These are phyloP conservation scores for Nymphalis c-album DNA, from an alignment of 2,888 invertebrate genomes.

Conservation along the genomic window DNA sequence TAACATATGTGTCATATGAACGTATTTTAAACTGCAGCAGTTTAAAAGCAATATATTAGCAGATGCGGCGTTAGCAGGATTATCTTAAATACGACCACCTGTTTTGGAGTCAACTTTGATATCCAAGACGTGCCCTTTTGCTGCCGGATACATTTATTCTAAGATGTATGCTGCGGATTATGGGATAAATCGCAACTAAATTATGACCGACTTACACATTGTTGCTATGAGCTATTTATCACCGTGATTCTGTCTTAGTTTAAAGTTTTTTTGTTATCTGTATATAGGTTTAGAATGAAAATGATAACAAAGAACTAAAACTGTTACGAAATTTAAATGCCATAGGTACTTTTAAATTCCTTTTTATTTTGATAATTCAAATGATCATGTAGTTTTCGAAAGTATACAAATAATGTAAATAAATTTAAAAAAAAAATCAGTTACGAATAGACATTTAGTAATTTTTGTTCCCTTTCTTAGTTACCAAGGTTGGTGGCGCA, in stretches of 20 bases:
- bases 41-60: conserved; percentile 61
- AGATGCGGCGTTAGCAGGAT: conserved; percentile 70
- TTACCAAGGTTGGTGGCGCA: too few species aligned
- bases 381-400: too few species aligned
- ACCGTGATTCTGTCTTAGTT: not conserved
- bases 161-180: conserved; percentile 40
- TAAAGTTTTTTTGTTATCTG: not conserved
- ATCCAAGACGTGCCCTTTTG: conserved; percentile 56
- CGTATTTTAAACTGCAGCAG: conserved; percentile 59
- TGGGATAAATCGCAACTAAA: conserved; percentile 33
- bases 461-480: too few species aligned
- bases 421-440: too few species aligned
- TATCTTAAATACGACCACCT: conserved; percentile 76
- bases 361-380: too few species aligned
- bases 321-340: too few species aligned
- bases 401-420: too few species aligned
- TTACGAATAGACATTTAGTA: too few species aligned
- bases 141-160: conserved; percentile 67
- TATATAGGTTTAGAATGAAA: not conserved
- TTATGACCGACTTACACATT: conserved; percentile 24
- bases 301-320: too few species aligned
- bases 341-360: too few species aligned
- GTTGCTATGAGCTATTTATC: conserved; percentile 11
- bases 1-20: conserved; percentile 63
- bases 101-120: conserved; percentile 59